Evolutionary conservation across 2,888 invertebrate genomes (phyloP).

Genomic region (Tanypteryx hageni): DNA sequence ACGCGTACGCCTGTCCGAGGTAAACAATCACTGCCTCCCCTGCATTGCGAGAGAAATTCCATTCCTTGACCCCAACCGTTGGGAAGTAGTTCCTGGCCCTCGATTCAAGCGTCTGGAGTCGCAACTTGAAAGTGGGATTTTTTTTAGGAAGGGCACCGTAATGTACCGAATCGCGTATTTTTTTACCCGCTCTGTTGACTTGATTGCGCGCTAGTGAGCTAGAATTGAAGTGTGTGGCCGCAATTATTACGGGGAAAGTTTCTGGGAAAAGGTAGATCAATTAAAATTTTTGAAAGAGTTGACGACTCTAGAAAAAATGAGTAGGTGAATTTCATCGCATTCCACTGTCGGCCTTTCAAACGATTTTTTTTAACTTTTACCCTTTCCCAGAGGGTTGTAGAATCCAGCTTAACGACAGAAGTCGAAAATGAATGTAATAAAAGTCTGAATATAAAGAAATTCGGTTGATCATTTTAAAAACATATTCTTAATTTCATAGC

Average conservation of each 20-base stretch:
- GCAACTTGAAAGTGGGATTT: background rate
- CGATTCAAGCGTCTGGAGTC: background rate
- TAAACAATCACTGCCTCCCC: background rate
- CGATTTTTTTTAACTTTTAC: no score
- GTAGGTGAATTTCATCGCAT: no score
- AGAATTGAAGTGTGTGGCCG: slow-evolving; percentile 37
- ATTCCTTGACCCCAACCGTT: background rate
- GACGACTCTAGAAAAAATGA: no score
- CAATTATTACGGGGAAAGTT: slow-evolving; percentile 54
- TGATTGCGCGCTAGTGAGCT: slow-evolving; percentile 38
- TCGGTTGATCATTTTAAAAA: no score
- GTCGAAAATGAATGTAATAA: no score
- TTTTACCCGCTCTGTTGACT: slow-evolving; percentile 4
- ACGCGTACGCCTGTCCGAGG: background rate
- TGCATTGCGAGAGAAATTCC: background rate
- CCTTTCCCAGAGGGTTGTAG: no score
- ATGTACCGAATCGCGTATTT: slow-evolving; percentile 20
- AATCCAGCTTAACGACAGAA: no score
- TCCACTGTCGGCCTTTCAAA: no score
- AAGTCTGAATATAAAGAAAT: no score
- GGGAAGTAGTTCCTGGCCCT: background rate
- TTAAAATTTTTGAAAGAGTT: background rate
- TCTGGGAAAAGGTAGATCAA: background rate
- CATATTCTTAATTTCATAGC: no score
- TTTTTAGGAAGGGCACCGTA: slow-evolving; percentile 44